Percentiles rank a stretch among this genome's conserved stretches.
Evolutionary conservation across 1,140 invertebrate genomes (phyloP).

Genomic region (Drosophila triauraria): DNA sequence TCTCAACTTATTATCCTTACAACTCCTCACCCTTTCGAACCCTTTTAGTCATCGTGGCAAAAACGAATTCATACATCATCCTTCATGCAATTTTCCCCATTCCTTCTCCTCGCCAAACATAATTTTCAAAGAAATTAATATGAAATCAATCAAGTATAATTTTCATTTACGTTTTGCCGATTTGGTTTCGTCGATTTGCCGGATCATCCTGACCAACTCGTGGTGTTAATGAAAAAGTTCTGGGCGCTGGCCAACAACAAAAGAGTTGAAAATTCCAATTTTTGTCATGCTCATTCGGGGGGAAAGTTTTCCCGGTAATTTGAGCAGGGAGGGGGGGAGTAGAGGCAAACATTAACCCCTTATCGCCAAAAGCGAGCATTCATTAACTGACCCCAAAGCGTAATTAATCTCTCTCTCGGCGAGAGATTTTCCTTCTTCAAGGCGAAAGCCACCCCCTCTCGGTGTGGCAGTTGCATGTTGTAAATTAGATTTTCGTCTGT

Average conservation of each 20-base stretch:
- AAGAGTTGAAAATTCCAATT: conserved; percentile 59
- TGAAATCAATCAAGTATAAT: conserved; percentile 79
- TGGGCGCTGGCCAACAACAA: conserved; percentile 14
- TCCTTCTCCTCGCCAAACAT: conserved; percentile 22
- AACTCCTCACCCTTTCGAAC: background rate
- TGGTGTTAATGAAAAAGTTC: conserved; percentile 73
- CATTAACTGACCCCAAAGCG: conserved; percentile 71
- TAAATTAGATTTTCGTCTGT: conserved; percentile 80
- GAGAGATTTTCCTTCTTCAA: background rate
- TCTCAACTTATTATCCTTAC: background rate
- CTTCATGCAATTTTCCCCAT: conserved; percentile 22
- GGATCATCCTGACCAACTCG: conserved; percentile 46
- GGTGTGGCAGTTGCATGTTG: conserved; percentile 71
- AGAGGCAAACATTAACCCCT: conserved; percentile 68
- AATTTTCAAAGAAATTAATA: conserved; percentile 73
- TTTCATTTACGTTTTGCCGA: conserved; percentile 49
- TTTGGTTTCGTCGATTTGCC: conserved; percentile 36
- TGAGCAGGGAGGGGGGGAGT: conserved; percentile 36
- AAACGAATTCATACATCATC: conserved; percentile 49
- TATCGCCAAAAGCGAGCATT: conserved; percentile 65
- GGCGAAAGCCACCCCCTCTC: conserved; percentile 39
- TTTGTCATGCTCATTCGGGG: conserved; percentile 65
- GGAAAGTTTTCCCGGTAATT: conserved; percentile 65
- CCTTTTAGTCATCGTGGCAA: conserved; percentile 17
- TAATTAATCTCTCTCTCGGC: conserved; percentile 69